phyloP scores from a whole-genome alignment of 1,140 invertebrate genomes.

The Nilaparvata lugens region DNA sequence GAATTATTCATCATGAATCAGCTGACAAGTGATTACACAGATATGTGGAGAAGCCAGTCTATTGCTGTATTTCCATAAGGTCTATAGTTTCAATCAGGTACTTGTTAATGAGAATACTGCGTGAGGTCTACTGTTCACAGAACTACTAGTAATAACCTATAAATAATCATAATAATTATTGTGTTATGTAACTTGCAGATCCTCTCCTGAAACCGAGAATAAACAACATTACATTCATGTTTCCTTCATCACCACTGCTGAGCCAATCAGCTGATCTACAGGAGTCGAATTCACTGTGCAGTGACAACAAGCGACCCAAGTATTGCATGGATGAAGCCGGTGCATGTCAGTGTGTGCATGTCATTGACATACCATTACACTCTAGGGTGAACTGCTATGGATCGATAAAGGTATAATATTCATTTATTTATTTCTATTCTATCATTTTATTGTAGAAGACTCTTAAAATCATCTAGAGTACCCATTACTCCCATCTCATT shows the following conservation, averaged over 20 bases:
- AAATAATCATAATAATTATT: conserved; percentile 32
- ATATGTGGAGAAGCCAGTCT: too few relatives aligned
- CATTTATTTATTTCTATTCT: too few relatives aligned
- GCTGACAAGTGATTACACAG: too few relatives aligned
- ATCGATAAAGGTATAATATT: conserved; percentile 62
- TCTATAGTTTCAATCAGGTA: too few relatives aligned
- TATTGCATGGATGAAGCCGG: conserved; percentile 35
- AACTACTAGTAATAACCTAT: too few relatives aligned
- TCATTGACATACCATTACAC: conserved; percentile 48
- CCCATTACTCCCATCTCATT: too few relatives aligned
- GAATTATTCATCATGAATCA: too few relatives aligned
- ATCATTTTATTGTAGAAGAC: too few relatives aligned
- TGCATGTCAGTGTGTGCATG: conserved; percentile 53
- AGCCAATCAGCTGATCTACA: conserved; percentile 48
- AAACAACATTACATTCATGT: conserved; percentile 56
- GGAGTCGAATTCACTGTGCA: conserved; percentile 42
- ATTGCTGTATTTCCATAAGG: too few relatives aligned
- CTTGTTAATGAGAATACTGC: too few relatives aligned
- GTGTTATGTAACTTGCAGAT: conserved; percentile 24
- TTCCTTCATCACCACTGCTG: conserved; percentile 56
- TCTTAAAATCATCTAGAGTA: too few relatives aligned
- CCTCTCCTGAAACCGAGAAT: conserved; percentile 38
- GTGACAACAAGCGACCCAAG: conserved; percentile 31
- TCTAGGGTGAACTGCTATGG: conserved; percentile 55
- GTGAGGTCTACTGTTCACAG: too few relatives aligned